These are phyloP conservation scores for Hemicrepidius hirtus DNA, from an alignment of 2,888 invertebrate genomes.

Conservation along the genomic window DNA sequence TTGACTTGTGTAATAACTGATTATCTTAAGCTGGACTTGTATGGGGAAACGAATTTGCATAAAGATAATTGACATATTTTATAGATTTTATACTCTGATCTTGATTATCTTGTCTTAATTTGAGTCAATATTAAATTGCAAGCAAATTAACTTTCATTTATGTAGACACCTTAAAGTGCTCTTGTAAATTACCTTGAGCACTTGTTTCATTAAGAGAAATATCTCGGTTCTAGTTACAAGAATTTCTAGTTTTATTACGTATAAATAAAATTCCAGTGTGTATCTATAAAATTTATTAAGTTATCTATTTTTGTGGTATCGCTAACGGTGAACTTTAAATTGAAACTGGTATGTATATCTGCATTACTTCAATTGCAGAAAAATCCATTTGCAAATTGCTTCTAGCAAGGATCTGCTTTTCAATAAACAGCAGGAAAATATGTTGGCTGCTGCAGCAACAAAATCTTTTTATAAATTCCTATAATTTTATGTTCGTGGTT, in stretches of 20 bases:
- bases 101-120: constrained; percentile 18
- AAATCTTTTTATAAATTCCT: neutral
- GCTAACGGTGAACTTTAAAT: constrained; percentile 1
- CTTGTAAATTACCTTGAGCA: neutral
- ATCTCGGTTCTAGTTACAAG: neutral
- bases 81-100: neutral
- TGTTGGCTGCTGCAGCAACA: neutral
- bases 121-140: constrained; percentile 3
- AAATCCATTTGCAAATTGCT: constrained; percentile 40
- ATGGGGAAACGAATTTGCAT: neutral
- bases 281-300: too few species aligned
- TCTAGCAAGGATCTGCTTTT: constrained; percentile 11
- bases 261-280: neutral
- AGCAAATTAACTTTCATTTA: constrained; percentile 19
- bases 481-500: constrained; percentile 16
- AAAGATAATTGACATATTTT: constrained; percentile 26
- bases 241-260: too few species aligned
- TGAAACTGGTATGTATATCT: constrained; percentile 18
- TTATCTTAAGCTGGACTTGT: constrained; percentile 17
- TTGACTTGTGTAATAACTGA: constrained; percentile 20
- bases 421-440: constrained; percentile 6
- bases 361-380: constrained; percentile 32
- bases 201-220: neutral
- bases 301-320: too few species aligned
- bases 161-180: constrained; percentile 10